phyloP scores from a whole-genome alignment of 2,113 vertebrate genomes.

The Toxostoma redivivum region DNA sequence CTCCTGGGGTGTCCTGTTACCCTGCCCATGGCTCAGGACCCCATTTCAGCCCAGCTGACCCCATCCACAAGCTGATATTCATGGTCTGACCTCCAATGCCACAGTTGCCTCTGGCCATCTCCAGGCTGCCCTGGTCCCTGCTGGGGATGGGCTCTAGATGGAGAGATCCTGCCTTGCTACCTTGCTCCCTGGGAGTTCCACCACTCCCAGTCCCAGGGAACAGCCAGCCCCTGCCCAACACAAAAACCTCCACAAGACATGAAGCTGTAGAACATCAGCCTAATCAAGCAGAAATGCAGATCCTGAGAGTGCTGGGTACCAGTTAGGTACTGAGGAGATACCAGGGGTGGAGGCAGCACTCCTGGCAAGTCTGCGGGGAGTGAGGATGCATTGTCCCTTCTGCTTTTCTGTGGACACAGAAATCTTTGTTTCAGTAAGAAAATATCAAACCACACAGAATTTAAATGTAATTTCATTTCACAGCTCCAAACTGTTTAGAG shows the following conservation, averaged over 20 bases:
- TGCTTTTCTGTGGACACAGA: background rate
- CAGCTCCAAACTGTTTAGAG: background rate
- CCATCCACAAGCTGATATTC: background rate
- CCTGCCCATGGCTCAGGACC: background rate
- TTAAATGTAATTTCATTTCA: background rate
- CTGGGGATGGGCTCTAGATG: background rate
- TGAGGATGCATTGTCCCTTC: background rate
- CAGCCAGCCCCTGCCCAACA: background rate
- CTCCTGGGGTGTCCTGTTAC: background rate
- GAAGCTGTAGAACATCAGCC: background rate
- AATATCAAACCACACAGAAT: background rate
- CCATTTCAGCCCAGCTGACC: background rate
- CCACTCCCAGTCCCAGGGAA: background rate
- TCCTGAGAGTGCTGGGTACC: background rate
- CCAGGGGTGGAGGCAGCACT: background rate
- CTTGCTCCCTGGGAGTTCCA: background rate
- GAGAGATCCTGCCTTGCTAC: background rate
- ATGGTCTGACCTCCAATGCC: background rate
- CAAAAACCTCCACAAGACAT: background rate
- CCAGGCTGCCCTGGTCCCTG: background rate
- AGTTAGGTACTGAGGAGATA: rapidly evolving
- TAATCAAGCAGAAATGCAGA: background rate
- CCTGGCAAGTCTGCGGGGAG: background rate
- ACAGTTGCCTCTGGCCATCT: rapidly evolving
- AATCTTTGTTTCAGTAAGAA: background rate